Conservation (phyloP, 2,797 vertebrate genomes). For the Merluccius polli region DNA sequence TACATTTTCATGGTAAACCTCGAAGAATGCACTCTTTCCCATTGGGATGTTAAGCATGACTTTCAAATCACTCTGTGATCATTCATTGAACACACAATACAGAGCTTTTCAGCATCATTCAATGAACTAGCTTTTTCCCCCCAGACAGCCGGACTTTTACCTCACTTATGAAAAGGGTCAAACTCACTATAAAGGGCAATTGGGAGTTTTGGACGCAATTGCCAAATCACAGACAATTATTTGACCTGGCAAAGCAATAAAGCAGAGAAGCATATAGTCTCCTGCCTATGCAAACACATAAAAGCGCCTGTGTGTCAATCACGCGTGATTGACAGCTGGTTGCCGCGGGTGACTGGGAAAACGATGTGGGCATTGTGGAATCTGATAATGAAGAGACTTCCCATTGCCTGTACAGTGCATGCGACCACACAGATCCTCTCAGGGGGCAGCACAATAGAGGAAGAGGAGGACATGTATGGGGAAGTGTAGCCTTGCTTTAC, state of each 20-base stretch:
- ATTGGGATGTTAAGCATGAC: not conserved
- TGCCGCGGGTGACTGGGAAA: constrained; percentile 64
- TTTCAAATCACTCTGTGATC: not conserved
- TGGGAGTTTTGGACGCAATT: constrained; percentile 27
- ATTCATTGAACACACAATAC: constrained; percentile 14
- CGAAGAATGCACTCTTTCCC: not conserved
- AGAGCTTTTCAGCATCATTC: constrained; percentile 35
- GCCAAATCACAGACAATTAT: constrained; percentile 31
- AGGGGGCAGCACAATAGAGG: constrained; percentile 30
- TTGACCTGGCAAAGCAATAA: constrained; percentile 36
- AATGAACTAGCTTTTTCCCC: constrained; percentile 12
- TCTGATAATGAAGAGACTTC: constrained; percentile 32
- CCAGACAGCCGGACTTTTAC: constrained; percentile 15
- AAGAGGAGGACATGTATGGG: constrained; percentile 21
- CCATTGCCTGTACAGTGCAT: constrained; percentile 23
- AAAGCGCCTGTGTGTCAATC: constrained; percentile 48
- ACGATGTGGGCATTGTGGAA: constrained; percentile 39
- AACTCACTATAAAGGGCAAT: constrained; percentile 39
- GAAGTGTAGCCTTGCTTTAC: constrained; percentile 24
- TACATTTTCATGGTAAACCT: not conserved
- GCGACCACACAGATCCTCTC: constrained; percentile 34
- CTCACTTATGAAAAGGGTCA: constrained; percentile 4
- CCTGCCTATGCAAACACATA: constrained; percentile 42
- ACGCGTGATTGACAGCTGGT: constrained; percentile 50
- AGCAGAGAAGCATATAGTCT: constrained; percentile 31